Base-by-base conservation (phyloP, 2,113 vertebrate species). In the Odocoileus hemionus region DNA sequence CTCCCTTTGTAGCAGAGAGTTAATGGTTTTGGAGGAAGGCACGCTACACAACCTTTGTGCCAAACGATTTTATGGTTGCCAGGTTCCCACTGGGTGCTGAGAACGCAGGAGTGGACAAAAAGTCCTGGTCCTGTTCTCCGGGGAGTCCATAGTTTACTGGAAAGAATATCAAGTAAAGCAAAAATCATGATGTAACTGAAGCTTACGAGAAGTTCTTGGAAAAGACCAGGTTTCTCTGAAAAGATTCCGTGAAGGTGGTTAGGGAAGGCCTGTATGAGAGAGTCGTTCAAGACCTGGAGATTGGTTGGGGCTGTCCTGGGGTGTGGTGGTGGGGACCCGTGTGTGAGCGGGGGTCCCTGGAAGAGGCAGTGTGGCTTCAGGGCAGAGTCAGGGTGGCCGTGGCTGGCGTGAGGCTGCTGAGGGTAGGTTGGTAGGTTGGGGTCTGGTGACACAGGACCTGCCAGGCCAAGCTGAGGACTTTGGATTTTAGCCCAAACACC, bases 111-210 rank as follows among this genome's bases (percentile, higher is more conserved):
- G 55, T 86, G 70, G 93, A 17, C 33, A 58, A 74, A 95, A 84
- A 33, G 94, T 33, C 39, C 60, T 36, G 5, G 82, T 80, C 54
- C 57, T 61, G 9, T 39, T 25, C 50, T 94, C 28, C 10, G n/a
- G 54, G 54, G 50, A 70, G 36, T 28, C 23, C n/a, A 25, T 12
- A 43, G 64, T 86, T 90, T 85, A 82, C 74, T 88, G 54, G 61
- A 87, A 78, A 96, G 17, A 50, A 50, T 92, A 60, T 67, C 86
- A 96, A 36, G 43, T 39, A 91, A 94, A 57, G 36, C 9, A 52
- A 39, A 96, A 90, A 89, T 90, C 95, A 84, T 93, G 79, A 47
- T 67, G 3, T 50, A 85, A 87, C 89, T 87, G 50, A 74, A 89
- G 50, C 52, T 95, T 54, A 64, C 30, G 57, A 45, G 50, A 84